Evolutionary conservation across 2,888 invertebrate species (phyloP).

Genomic region (Idaea biselata): DNA sequence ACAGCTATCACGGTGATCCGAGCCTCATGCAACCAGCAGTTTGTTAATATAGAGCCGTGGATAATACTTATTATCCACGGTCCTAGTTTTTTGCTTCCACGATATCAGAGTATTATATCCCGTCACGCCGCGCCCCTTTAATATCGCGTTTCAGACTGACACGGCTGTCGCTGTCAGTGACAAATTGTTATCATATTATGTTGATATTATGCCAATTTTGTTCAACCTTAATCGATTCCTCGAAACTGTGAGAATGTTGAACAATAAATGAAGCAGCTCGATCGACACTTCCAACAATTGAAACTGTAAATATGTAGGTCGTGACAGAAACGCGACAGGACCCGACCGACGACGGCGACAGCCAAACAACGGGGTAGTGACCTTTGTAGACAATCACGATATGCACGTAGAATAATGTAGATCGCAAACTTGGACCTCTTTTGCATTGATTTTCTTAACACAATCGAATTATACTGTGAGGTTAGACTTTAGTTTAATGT

Average conservation of each 20-base stretch:
- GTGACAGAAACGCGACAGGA: conserved; percentile 63
- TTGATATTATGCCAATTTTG: conserved; percentile 29
- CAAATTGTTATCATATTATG: conserved; percentile 41
- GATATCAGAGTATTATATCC: conserved; percentile 42
- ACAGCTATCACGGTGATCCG: conserved; percentile 37
- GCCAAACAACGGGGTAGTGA: conserved; percentile 63
- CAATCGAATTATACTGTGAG: background rate
- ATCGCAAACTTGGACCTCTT: conserved; percentile 37
- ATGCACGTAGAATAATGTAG: conserved; percentile 54
- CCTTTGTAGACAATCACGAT: conserved; percentile 57
- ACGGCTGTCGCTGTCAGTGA: conserved; percentile 44
- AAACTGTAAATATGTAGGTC: conserved; percentile 69
- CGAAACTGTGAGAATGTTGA: conserved; percentile 32
- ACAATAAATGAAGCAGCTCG: conserved; percentile 26
- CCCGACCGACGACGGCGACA: conserved; percentile 47
- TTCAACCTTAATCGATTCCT: conserved; percentile 55
- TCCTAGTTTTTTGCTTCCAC: conserved; percentile 36
- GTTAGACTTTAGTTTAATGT: background rate
- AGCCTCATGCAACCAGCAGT: conserved; percentile 38
- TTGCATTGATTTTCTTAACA: conserved; percentile 6
- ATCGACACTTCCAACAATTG: conserved; percentile 52
- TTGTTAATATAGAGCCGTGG: conserved; percentile 40
- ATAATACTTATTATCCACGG: conserved; percentile 48
- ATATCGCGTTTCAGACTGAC: conserved; percentile 34
- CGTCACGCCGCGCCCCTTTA: conserved; percentile 45